phyloP scores from a whole-genome alignment of 2,113 vertebrate genomes.

The Hippocampus zosterae region DNA sequence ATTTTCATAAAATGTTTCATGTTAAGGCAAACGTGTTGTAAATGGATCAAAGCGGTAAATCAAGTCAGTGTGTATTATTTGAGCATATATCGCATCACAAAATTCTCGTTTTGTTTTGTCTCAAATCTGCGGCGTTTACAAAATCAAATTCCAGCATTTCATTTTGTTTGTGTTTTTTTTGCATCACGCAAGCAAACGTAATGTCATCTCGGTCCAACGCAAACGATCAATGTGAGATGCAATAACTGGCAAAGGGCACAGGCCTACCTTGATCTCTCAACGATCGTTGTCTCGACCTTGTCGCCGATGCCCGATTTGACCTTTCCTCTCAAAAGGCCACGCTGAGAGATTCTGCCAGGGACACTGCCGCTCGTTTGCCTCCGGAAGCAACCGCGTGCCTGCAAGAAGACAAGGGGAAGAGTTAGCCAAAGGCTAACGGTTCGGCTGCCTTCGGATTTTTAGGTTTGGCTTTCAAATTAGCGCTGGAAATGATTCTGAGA shows the following conservation, averaged over 20 bases:
- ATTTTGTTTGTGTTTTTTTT: not conserved
- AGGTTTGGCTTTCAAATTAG: not conserved
- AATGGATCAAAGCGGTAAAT: too few species aligned
- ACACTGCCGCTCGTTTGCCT: not conserved
- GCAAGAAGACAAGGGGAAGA: not conserved
- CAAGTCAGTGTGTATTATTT: too few species aligned
- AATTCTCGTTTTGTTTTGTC: too few species aligned
- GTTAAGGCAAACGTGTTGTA: too few species aligned
- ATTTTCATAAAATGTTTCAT: too few species aligned
- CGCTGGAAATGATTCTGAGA: not conserved
- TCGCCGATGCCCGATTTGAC: not conserved
- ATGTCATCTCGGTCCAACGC: not conserved
- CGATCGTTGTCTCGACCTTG: slow-evolving; percentile 2
- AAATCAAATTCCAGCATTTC: not conserved
- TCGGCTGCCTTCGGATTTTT: not conserved
- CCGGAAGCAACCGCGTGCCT: not conserved
- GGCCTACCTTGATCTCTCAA: not conserved
- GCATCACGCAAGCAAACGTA: not conserved
- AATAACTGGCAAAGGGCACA: not conserved
- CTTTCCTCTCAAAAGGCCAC: slow-evolving; percentile 5
- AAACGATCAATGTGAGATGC: not conserved
- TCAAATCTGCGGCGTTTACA: too few species aligned
- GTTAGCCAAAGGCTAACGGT: too few species aligned
- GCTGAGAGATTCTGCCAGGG: not conserved
- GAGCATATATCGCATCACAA: too few species aligned